Conservation (phyloP, 1,140 invertebrate species). For the Steinernema feltiae region DNA sequence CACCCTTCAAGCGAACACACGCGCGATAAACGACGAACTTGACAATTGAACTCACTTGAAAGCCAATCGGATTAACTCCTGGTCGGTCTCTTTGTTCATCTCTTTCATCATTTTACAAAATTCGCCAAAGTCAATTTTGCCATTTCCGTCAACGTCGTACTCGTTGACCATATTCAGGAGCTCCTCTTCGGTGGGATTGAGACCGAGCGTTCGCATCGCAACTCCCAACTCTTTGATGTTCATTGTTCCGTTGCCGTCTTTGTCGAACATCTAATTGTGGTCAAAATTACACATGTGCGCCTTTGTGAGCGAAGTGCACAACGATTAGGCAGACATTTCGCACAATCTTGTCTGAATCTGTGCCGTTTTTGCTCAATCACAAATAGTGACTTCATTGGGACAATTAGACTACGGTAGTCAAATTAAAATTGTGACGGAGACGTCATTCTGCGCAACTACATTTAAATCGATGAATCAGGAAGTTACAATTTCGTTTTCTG, state of each 20-base stretch:
- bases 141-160: conserved; percentile 54
- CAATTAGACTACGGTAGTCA: too few species aligned
- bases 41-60: conserved; percentile 46
- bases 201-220: conserved; percentile 54
- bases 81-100: conserved; percentile 58
- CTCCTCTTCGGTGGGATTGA: conserved; percentile 57
- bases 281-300: background rate
- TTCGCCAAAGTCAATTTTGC: conserved; percentile 55
- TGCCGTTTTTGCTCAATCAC: too few species aligned
- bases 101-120: conserved; percentile 59
- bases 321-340: too few species aligned
- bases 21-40: background rate
- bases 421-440: too few species aligned
- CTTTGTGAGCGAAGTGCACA: background rate
- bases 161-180: conserved; percentile 57
- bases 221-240: conserved; percentile 57
- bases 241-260: conserved; percentile 58
- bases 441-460: too few species aligned
- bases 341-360: too few species aligned
- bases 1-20: conserved; percentile 43
- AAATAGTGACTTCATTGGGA: too few species aligned
- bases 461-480: too few species aligned
- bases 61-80: conserved; percentile 56
- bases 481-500: too few species aligned
- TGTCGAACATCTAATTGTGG: conserved; percentile 51